Conservation (phyloP, 2,888 invertebrate species). For the Diachrysia chrysitis region DNA sequence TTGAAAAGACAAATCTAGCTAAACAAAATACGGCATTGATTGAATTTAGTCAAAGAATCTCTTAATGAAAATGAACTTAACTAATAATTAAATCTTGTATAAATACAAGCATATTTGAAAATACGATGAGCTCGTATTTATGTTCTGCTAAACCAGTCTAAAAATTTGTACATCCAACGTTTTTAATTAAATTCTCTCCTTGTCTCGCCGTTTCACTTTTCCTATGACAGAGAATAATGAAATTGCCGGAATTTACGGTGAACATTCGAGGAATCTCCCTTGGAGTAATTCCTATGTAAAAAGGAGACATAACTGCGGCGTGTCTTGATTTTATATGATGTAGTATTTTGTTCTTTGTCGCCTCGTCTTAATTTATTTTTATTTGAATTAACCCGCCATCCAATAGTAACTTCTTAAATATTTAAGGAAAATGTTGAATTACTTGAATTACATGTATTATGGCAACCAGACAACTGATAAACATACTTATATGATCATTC, state of each 20-base stretch:
- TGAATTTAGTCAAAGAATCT: conserved; percentile 1
- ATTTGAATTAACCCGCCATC: conserved; percentile 7
- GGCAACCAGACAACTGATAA: too few relatives aligned
- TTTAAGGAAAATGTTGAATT: too few relatives aligned
- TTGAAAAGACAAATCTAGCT: not conserved
- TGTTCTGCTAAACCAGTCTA: conserved; percentile 51
- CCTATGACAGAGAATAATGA: conserved; percentile 80
- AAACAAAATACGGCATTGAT: not conserved
- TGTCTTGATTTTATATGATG: conserved; percentile 69
- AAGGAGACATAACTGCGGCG: conserved; percentile 69
- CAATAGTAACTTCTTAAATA: too few relatives aligned
- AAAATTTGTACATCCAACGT: conserved; percentile 64
- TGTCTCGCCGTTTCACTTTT: conserved; percentile 76
- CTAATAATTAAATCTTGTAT: conserved; percentile 15
- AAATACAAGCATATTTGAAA: conserved; percentile 34
- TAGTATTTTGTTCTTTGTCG: conserved; percentile 45
- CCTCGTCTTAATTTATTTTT: conserved; percentile 22
- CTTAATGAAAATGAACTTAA: conserved; percentile 4
- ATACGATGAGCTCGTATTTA: conserved; percentile 50
- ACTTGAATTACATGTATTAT: too few relatives aligned
- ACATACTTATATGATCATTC: too few relatives aligned
- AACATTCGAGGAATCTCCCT: conserved; percentile 66
- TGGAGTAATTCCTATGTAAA: conserved; percentile 66
- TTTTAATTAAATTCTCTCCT: conserved; percentile 82
- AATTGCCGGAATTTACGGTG: conserved; percentile 74